Evolutionary conservation across 2,797 vertebrate genomes (phyloP), one percentile per base, ranked within the genome.

Genomic region (Clarias platycephalus): DNA sequence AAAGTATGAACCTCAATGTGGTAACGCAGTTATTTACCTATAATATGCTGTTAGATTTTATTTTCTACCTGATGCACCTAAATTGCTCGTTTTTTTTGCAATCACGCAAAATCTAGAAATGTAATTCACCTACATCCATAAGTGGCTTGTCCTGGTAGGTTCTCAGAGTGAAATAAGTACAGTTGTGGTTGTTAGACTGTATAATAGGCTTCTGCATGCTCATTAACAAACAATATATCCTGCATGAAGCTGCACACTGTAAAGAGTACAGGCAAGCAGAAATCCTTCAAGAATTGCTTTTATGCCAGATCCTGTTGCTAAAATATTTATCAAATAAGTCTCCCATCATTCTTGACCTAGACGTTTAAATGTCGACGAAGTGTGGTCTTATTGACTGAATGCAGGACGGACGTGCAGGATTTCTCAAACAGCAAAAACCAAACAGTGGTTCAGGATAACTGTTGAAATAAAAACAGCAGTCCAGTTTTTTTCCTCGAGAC

Each of bases 241-340:
- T 44, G 24, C 37, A 12, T 49, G 44, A 49, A 10, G 34, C 60
- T 26, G 13, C 44, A 16, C 44, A 20, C 24, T 57, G 12, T 26
- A 62, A 12, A 60, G 10, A 24, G 22, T 9, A 18, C 34, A 62
- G 34, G 22, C 58, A 26, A 18, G 34, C 16, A 9, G 37, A 31
- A n/a, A 6, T 37, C 31, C 62, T 57, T 57, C 5, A 78, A 44
- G 24, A 62, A n/a, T 34, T 37, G 34, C 58, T 78, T 2, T 78
- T n/a, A 78, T 78, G 37, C 37, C 15, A 78, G 75, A 13, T 57
- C 37, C 22, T 2, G n/a, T 1, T 62, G 57, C 10, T 78, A 24
- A 78, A 78, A 40, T 62, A 78, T 78, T 78, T n/a, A 60, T 60
- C 31, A 37, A 58, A 40, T 26, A 78, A 22, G 53, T 58, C 18